phyloP scores from a whole-genome alignment of 1,140 invertebrate genomes.

The Drosophila pseudoobscura region DNA sequence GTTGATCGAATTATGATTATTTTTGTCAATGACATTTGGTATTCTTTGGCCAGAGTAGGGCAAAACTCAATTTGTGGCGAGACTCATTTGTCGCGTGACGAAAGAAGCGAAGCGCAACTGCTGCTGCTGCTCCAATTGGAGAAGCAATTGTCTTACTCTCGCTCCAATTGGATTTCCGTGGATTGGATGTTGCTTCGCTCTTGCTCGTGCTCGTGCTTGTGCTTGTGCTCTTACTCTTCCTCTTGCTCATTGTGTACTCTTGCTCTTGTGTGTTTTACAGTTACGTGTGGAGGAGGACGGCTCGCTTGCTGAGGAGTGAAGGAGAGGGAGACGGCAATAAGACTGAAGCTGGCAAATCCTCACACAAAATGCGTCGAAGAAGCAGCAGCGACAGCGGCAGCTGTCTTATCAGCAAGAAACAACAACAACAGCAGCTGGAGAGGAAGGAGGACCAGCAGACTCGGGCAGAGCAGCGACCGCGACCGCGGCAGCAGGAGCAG shows the following conservation, averaged over 20 bases:
- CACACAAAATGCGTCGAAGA: conserved; percentile 30
- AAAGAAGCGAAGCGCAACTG: conserved; percentile 18
- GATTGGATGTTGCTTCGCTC: conserved; percentile 1
- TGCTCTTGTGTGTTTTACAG: conserved; percentile 41
- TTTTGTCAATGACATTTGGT: conserved; percentile 41
- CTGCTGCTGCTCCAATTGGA: conserved; percentile 23
- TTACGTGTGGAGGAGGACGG: conserved; percentile 28
- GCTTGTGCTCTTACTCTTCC: conserved; percentile 12
- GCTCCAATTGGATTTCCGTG: conserved; percentile 46
- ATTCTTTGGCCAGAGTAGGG: conserved; percentile 20
- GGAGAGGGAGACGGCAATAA: conserved; percentile 36
- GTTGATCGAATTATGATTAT: conserved; percentile 52
- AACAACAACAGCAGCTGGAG: too few relatives aligned
- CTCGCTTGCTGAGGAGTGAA: conserved; percentile 19
- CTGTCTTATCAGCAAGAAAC: too few relatives aligned
- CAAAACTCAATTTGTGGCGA: conserved; percentile 43
- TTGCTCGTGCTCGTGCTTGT: background rate
- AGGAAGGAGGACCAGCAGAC: conserved; percentile 19
- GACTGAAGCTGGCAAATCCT: conserved; percentile 48
- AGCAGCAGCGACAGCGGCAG: too few relatives aligned
- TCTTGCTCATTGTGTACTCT: conserved; percentile 6
- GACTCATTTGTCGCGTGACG: conserved; percentile 37
- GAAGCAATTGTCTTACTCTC: conserved; percentile 42
- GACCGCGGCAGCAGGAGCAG: background rate
- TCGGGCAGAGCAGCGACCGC: background rate